Base-by-base conservation (phyloP, 2,113 vertebrate genomes). In the Telmatochromis sp. region DNA sequence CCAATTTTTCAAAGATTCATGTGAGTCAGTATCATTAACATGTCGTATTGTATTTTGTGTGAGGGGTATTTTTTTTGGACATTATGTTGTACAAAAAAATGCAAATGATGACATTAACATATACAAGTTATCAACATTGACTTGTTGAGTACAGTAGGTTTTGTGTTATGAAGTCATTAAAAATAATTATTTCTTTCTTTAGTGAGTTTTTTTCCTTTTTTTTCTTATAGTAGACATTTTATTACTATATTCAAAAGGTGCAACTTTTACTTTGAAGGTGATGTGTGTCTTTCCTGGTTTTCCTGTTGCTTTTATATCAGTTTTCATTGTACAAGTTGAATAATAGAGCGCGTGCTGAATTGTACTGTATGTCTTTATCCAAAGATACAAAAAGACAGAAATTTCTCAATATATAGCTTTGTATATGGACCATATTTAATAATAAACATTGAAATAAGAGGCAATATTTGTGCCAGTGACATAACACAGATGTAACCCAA, bases 331-430 rank as follows among this genome's bases (percentile, higher is more conserved):
- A 35, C 9, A 65, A n/a, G 2, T n/a, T 65, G 1, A 37, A 40
- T 8, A 68, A 9, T 8, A n/a, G 63, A 40, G 35, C 1, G 4
- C 1, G 4, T 37, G 3, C 63, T 68, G 63, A 68, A 68, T 14
- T 68, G 63, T 68, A 7, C 31, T 65, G 1, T 35, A 71, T 40
- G 35, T 71, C 63, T 71, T 71, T 42, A 0, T 71, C 7, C 3
- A 40, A 71, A 71, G 19, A 0, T 21, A 14, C 35, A 71, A 71
- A 0, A 40, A 68, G n/a, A 40, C 19, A 68, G 2, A 63, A 4
- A 63, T 63, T 63, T 63, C 58, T 63, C 28, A 63, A 63, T 63
- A 33, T 63, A 63, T 33, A 63, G 58, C 28, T 63, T 60, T 63
- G 28, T 63, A 63, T 33, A 33, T 33, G 58, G 0, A 33, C 28